Evolutionary conservation across 2,888 invertebrate genomes (phyloP).

Genomic region (Hirtodrosophila alboralis): DNA sequence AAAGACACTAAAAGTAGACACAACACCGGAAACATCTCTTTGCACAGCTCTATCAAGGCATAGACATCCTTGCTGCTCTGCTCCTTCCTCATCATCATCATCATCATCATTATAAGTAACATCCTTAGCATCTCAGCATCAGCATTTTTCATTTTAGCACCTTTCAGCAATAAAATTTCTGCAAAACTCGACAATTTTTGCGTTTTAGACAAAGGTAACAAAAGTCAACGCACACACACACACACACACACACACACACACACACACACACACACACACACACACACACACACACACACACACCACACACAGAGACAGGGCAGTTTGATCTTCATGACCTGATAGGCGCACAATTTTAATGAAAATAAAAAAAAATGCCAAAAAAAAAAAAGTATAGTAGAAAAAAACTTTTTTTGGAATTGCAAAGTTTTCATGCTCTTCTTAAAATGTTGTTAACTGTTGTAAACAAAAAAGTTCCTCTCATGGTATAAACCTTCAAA

Average conservation of each 20-base stretch:
- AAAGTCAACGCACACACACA: constrained; percentile 43
- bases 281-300: not conserved
- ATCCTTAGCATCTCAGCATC: constrained; percentile 45
- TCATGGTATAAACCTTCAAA: no score
- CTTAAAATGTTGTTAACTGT: no score
- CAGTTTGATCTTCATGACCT: constrained; percentile 47
- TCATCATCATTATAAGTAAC: constrained; percentile 19
- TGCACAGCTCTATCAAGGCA: constrained; percentile 13
- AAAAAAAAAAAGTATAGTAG: constrained; percentile 15
- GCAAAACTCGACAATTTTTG: constrained; percentile 76
- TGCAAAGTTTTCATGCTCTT: no score
- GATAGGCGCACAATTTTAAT: constrained; percentile 73
- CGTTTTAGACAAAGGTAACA: constrained; percentile 76
- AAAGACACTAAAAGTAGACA: constrained; percentile 19
- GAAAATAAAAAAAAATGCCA: constrained; percentile 34
- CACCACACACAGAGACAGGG: constrained; percentile 2
- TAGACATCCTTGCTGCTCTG: not conserved
- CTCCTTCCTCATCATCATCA: constrained; percentile 12
- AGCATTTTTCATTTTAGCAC: constrained; percentile 79
- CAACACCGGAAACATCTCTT: constrained; percentile 24
- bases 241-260: constrained; percentile 17
- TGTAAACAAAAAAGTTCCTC: no score
- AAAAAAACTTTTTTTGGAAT: not conserved
- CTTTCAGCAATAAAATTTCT: constrained; percentile 77
- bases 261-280: constrained; percentile 14